Evolutionary conservation across 2,888 invertebrate genomes (phyloP).

Genomic region (Pherbina coryleti): DNA sequence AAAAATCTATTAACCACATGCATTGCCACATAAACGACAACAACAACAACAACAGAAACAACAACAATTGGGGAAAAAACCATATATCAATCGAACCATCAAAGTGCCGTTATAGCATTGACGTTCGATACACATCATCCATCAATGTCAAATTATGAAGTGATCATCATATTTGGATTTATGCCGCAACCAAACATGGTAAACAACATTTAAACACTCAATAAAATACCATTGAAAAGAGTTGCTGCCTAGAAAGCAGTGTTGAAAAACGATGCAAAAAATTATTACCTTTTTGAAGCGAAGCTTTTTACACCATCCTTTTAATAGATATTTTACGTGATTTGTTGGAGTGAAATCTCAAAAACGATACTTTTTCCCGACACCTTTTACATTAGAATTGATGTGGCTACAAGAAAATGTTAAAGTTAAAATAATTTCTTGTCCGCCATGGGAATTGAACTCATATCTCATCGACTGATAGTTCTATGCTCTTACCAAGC

Average conservation of each 20-base stretch:
- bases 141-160: conserved; percentile 70
- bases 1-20: conserved; percentile 54
- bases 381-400: too few relatives aligned
- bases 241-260: background rate
- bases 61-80: too few relatives aligned
- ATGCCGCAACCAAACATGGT: conserved; percentile 56
- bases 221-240: conserved; percentile 11
- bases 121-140: conserved; percentile 58
- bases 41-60: conserved; percentile 24
- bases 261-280: background rate
- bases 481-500: too few relatives aligned
- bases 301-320: too few relatives aligned
- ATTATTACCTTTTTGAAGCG: background rate
- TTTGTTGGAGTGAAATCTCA: too few relatives aligned
- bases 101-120: conserved; percentile 58
- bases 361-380: too few relatives aligned
- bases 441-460: too few relatives aligned
- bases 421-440: too few relatives aligned
- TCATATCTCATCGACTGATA: too few relatives aligned
- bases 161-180: conserved; percentile 70
- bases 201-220: conserved; percentile 44
- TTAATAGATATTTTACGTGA: too few relatives aligned
- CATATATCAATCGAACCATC: conserved; percentile 65
- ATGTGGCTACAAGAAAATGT: too few relatives aligned
- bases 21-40: conserved; percentile 32